A percentile compares a stretch with the other conserved stretches of the same genome.
Evolutionary conservation across 2,888 invertebrate genomes (phyloP).

Genomic region (Xanthostigma xanthostigma): DNA sequence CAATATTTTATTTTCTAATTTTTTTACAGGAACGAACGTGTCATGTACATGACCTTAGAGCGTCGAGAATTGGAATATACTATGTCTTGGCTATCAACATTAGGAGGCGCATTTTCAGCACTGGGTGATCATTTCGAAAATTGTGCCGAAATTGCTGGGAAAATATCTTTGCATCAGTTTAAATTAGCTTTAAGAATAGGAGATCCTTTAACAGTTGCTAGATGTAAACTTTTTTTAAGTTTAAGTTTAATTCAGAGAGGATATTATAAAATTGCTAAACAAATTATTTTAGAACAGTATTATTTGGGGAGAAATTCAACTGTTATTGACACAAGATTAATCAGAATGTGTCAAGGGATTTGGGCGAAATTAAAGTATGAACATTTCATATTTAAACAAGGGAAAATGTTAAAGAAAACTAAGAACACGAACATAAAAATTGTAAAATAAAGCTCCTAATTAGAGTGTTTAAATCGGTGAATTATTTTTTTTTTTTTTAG

Average conservation of each 20-base stretch:
- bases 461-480: background rate
- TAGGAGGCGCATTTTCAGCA: constrained; percentile 93
- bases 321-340: constrained; percentile 43
- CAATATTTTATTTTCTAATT: constrained; percentile 3
- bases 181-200: constrained; percentile 64
- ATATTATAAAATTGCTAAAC: constrained; percentile 42
- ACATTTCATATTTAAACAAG: constrained; percentile 19
- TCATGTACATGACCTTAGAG: constrained; percentile 37
- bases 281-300: constrained; percentile 43
- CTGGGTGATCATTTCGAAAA: constrained; percentile 73
- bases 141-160: constrained; percentile 77
- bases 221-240: constrained; percentile 76
- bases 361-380: constrained; percentile 67
- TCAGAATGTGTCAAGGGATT: constrained; percentile 74
- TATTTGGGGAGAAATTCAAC: constrained; percentile 24
- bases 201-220: constrained; percentile 63
- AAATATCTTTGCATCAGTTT: constrained; percentile 74
- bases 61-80: constrained; percentile 65
- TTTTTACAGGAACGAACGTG: constrained; percentile 33
- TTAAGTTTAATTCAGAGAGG: constrained; percentile 78
- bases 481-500: background rate
- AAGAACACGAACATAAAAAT: background rate
- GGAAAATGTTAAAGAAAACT: constrained; percentile 8
- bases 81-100: constrained; percentile 88
- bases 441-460: background rate